These are phyloP conservation scores for Noctua fimbriata DNA, from an alignment of 2,888 invertebrate genomes.

Conservation along the genomic window DNA sequence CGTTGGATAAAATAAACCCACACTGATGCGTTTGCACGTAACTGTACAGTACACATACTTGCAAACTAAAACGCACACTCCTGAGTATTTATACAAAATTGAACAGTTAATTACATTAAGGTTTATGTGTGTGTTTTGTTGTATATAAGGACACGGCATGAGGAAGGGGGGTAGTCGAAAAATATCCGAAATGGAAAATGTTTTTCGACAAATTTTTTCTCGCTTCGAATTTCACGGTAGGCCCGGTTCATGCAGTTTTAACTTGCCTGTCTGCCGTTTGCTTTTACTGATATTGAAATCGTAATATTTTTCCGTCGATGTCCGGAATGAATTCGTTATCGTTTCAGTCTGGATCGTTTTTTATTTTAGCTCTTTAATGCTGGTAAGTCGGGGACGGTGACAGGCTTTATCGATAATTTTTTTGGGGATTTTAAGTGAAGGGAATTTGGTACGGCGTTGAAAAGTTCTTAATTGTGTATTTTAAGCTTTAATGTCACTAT, in stretches of 20 bases:
- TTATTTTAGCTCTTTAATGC: slow-evolving; percentile 46
- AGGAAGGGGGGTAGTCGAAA: slow-evolving; percentile 68
- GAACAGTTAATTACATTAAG: slow-evolving; percentile 87
- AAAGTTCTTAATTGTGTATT: slow-evolving; percentile 1
- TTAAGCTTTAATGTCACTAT: not conserved
- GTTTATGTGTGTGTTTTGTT: slow-evolving; percentile 46
- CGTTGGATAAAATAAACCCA: slow-evolving; percentile 85
- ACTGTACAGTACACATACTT: slow-evolving; percentile 55
- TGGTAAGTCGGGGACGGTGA: slow-evolving; percentile 16
- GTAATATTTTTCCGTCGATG: slow-evolving; percentile 58
- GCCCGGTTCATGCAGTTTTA: slow-evolving; percentile 66
- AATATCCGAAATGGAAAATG: slow-evolving; percentile 70
- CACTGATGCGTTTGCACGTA: slow-evolving; percentile 45
- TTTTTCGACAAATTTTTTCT: slow-evolving; percentile 77
- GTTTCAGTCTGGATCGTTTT: slow-evolving; percentile 26
- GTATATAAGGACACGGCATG: slow-evolving; percentile 62
- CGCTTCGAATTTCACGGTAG: slow-evolving; percentile 58
- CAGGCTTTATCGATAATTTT: slow-evolving; percentile 29
- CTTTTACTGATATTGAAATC: slow-evolving; percentile 71
- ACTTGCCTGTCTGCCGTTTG: slow-evolving; percentile 58
- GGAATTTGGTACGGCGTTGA: not conserved
- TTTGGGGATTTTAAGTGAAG: slow-evolving; percentile 20
- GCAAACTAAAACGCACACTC: slow-evolving; percentile 64
- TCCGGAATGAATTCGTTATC: slow-evolving; percentile 55
- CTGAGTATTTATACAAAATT: slow-evolving; percentile 83